Percentiles rank a stretch among this genome's conserved stretches.
Conservation (phyloP, 2,113 vertebrate species). For the Porphyrio hochstetteri region DNA sequence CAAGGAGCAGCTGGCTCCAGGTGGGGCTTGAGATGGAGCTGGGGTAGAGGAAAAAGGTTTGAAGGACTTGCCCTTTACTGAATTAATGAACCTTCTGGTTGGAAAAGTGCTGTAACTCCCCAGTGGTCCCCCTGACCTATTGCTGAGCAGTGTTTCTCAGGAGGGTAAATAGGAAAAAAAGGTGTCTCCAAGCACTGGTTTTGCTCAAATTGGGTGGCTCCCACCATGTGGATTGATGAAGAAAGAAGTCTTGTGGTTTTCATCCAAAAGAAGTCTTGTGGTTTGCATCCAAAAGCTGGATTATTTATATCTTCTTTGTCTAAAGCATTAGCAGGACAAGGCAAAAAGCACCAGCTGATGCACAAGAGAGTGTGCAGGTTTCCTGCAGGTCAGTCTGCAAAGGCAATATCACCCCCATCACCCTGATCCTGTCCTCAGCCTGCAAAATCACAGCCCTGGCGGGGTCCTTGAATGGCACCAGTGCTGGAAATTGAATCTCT, state of each 20-base stretch:
- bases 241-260: not conserved
- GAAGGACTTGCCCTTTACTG: not conserved
- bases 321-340: not conserved
- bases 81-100: not conserved
- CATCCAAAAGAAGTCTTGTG: not conserved
- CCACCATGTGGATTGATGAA: not conserved
- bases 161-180: not conserved
- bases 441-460: not conserved
- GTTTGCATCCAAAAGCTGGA: not conserved
- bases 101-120: not conserved
- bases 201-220: not conserved
- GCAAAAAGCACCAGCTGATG: not conserved
- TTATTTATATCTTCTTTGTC: not conserved
- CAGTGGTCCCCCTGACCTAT: not conserved
- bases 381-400: not conserved
- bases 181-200: rapidly evolving
- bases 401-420: not conserved
- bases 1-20: not conserved
- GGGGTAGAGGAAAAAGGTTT: not conserved
- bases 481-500: not conserved
- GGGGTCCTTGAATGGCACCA: not conserved
- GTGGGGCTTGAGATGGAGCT: not conserved
- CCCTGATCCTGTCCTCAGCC: not conserved
- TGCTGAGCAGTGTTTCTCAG: rapidly evolving
- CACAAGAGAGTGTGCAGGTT: not conserved